Percentiles rank a stretch among this genome's conserved stretches.
Evolutionary conservation across 1,140 invertebrate species (phyloP).

Genomic region (Atta texana): DNA sequence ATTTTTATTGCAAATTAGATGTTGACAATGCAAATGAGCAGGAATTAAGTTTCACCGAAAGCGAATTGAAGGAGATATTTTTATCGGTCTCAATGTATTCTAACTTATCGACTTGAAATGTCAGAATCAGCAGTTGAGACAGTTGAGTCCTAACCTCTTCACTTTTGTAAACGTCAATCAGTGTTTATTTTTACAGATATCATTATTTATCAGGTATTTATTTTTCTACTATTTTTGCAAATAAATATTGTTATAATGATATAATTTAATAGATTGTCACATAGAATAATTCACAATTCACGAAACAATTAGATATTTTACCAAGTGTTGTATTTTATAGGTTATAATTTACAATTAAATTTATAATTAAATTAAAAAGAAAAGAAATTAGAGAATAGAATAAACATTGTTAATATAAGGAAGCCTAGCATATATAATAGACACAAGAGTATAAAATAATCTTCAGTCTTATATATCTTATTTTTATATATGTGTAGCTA

Average conservation of each 20-base stretch:
- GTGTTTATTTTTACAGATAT: background rate
- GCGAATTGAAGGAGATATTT: background rate
- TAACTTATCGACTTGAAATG: background rate
- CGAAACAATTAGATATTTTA: background rate
- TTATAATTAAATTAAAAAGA: no score
- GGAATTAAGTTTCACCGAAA: background rate
- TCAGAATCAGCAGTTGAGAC: background rate
- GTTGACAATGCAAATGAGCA: background rate
- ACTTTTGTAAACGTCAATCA: background rate
- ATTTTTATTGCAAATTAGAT: background rate
- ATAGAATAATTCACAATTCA: background rate
- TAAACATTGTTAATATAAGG: conserved; percentile 19
- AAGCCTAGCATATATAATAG: background rate
- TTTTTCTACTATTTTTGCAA: background rate
- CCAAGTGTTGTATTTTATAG: conserved; percentile 2
- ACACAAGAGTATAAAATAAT: background rate
- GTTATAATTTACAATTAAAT: conserved; percentile 41
- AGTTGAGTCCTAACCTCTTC: background rate
- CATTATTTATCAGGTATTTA: conserved; percentile 8
- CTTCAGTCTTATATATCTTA: background rate
- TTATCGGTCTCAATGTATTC: background rate
- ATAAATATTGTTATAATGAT: background rate
- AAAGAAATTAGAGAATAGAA: background rate
- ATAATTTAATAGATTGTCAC: background rate
- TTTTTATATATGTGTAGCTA: conserved; percentile 11